Evolutionary conservation across 1,140 invertebrate genomes (phyloP).

Genomic region (Euglossa dilemma): DNA sequence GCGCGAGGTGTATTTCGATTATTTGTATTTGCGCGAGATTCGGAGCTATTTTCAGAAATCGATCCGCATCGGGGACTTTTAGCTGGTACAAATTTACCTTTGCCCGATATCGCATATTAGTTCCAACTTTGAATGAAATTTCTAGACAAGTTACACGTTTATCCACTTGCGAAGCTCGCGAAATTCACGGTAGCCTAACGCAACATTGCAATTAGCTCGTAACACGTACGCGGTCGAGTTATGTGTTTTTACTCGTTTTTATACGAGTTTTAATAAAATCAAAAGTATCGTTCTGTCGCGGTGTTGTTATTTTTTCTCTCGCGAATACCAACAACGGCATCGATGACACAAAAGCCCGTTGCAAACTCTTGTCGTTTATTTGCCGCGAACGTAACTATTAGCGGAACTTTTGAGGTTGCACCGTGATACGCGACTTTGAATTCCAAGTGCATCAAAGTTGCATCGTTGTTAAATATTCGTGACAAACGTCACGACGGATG

Average conservation of each 20-base stretch:
- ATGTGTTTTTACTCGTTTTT: no score
- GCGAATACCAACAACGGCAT: neutral
- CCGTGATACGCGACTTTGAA: slow-evolving; percentile 29
- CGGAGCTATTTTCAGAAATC: neutral
- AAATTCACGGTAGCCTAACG: neutral
- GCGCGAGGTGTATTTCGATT: neutral
- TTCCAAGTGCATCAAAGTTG: neutral
- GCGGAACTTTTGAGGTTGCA: slow-evolving; percentile 30
- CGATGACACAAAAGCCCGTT: neutral
- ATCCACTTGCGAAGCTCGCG: slow-evolving; percentile 1
- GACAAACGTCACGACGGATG: slow-evolving; percentile 44
- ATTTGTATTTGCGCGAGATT: neutral
- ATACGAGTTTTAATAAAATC: neutral
- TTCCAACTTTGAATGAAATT: neutral
- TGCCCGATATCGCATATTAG: neutral
- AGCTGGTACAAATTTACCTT: neutral
- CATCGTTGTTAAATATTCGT: slow-evolving; percentile 9
- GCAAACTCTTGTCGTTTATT: slow-evolving; percentile 8
- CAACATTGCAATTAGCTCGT: slow-evolving; percentile 8
- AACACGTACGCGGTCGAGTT: neutral
- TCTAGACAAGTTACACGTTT: neutral
- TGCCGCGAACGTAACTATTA: slow-evolving; percentile 6
- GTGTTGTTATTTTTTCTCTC: neutral
- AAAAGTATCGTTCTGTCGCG: neutral
- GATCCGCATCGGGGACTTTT: neutral